Percentiles rank a stretch among this genome's conserved stretches.
Evolutionary conservation across 2,113 vertebrate species (phyloP).

Genomic region (Semicossyphus pulcher): DNA sequence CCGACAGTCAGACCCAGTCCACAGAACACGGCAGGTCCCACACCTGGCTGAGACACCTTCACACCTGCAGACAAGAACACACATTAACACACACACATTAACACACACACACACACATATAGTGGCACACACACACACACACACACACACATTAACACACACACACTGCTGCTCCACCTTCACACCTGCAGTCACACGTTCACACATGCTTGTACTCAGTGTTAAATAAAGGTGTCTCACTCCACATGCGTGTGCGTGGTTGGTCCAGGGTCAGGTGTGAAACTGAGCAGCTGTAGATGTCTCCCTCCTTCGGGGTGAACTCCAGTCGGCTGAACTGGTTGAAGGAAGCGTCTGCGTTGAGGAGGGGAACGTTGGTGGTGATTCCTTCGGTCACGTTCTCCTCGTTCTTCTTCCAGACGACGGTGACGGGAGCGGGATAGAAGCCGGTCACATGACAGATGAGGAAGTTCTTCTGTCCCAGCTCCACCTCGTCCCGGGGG

Average conservation of each 20-base stretch:
- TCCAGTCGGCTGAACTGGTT: conserved; percentile 80
- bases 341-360: conserved; percentile 70
- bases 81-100: neutral
- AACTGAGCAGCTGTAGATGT: conserved; percentile 83
- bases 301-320: conserved; percentile 76
- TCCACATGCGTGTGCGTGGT: conserved; percentile 70
- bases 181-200: neutral
- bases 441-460: conserved; percentile 82
- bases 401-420: conserved; percentile 82
- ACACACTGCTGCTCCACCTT: no score
- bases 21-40: conserved; percentile 68
- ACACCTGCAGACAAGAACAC: conserved; percentile 37
- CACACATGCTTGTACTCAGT: no score
- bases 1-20: conserved; percentile 73
- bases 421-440: conserved; percentile 78
- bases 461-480: conserved; percentile 73
- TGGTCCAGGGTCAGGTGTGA: conserved; percentile 60
- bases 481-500: conserved; percentile 21
- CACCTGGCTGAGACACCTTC: conserved; percentile 27
- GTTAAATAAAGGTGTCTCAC: conserved; percentile 65
- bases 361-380: conserved; percentile 69
- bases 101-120: neutral
- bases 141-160: neutral
- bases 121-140: no score
- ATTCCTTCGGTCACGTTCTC: conserved; percentile 59